Conservation (phyloP, 2,888 invertebrate genomes). For the Aleiodes testaceus region DNA sequence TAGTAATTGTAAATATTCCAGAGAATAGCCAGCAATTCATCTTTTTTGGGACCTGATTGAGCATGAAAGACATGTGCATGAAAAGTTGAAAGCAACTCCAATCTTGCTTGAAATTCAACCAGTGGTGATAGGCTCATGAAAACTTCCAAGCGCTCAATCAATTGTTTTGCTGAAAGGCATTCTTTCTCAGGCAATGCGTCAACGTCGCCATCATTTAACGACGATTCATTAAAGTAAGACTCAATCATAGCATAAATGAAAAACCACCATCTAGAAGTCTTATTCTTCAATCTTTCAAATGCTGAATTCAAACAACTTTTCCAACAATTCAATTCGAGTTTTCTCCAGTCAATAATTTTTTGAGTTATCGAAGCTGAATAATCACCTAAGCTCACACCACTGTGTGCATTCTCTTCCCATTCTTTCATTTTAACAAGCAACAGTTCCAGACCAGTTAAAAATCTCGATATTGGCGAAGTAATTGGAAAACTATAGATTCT, state of each 20-base stretch:
- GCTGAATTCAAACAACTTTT: constrained; percentile 85
- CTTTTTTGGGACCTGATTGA: constrained; percentile 66
- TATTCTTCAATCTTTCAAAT: constrained; percentile 78
- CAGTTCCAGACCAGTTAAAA: constrained; percentile 92
- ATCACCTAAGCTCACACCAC: constrained; percentile 85
- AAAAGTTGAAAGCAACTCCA: constrained; percentile 86
- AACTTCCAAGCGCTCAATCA: constrained; percentile 80
- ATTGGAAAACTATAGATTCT: constrained; percentile 82
- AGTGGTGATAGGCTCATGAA: constrained; percentile 89
- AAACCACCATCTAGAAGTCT: constrained; percentile 92
- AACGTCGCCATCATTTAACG: constrained; percentile 49
- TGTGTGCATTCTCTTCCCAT: constrained; percentile 94
- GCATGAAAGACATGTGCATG: constrained; percentile 85
- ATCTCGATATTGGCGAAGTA: constrained; percentile 88
- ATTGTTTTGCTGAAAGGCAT: constrained; percentile 66
- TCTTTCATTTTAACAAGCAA: constrained; percentile 88
- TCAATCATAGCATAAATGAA: constrained; percentile 84
- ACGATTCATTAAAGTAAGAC: constrained; percentile 74
- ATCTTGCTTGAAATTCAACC: constrained; percentile 86
- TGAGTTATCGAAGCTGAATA: constrained; percentile 84
- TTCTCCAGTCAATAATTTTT: constrained; percentile 92
- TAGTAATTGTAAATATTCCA: constrained; percentile 92
- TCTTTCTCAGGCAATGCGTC: constrained; percentile 54
- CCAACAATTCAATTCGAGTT: constrained; percentile 92
- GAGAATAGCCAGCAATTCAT: constrained; percentile 79